A percentile compares a stretch with the other conserved stretches of the same genome.
Conservation (phyloP, 2,888 invertebrate species). For the Lamellibrachia satsuma region DNA sequence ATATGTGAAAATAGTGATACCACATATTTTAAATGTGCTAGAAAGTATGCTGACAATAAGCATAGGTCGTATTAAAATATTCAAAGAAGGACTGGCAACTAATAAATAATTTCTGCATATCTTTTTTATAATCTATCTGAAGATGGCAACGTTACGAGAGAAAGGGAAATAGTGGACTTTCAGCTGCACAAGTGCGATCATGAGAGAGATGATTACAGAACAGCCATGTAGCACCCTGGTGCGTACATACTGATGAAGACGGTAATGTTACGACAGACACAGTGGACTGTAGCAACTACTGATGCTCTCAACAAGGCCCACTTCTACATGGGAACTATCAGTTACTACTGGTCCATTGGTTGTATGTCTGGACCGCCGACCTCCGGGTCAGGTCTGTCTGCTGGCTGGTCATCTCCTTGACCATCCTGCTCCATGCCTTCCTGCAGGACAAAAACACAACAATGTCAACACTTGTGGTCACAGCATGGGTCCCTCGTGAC, state of each 20-base stretch:
- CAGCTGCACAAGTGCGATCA: too few species aligned
- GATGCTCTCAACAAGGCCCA: background rate
- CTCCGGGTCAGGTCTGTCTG: conserved; percentile 19
- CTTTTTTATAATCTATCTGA: background rate
- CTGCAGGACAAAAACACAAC: background rate
- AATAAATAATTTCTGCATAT: background rate
- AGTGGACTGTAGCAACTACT: background rate
- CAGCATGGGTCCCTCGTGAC: background rate
- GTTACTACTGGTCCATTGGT: background rate
- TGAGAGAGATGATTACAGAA: background rate
- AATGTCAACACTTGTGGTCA: background rate
- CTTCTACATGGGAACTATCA: background rate
- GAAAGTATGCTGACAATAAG: background rate
- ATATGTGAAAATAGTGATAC: background rate
- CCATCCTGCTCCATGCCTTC: conserved; percentile 5
- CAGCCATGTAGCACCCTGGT: background rate
- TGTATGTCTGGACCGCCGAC: conserved; percentile 25
- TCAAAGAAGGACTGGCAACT: background rate
- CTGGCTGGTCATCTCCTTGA: conserved; percentile 22
- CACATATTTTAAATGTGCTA: background rate
- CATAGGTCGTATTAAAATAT: background rate
- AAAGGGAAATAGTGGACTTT: too few species aligned
- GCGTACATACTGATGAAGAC: background rate
- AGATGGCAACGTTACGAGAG: background rate
- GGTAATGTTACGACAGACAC: background rate